Conservation (phyloP, 2,797 vertebrate genomes). For the Rhodeus uyekii region DNA sequence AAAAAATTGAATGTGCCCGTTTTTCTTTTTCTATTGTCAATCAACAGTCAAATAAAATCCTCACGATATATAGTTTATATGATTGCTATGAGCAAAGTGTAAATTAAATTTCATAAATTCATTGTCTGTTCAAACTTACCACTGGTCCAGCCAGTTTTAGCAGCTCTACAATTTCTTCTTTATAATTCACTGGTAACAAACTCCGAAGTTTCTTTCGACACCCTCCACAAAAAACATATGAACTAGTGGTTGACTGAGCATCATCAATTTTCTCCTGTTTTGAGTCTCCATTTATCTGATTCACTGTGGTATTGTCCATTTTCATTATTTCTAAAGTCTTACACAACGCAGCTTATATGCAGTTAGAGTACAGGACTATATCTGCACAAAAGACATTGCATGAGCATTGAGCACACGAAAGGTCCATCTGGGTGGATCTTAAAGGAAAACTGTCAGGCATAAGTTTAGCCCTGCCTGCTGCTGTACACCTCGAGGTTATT, state of each 20-base stretch:
- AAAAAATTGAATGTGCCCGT: background rate
- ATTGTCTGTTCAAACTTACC: constrained; percentile 59
- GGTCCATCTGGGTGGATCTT: background rate
- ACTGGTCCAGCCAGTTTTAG: constrained; percentile 71
- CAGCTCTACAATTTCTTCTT: constrained; percentile 65
- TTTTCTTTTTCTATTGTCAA: background rate
- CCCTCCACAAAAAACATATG: constrained; percentile 52
- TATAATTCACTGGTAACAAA: constrained; percentile 63
- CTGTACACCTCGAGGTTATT: constrained; percentile 17
- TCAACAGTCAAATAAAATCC: background rate
- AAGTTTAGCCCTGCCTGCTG: background rate
- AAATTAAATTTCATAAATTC: background rate
- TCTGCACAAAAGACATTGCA: background rate
- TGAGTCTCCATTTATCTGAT: constrained; percentile 37
- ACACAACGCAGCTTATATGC: background rate
- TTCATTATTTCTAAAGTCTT: background rate
- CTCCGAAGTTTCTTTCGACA: constrained; percentile 58
- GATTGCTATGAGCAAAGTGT: background rate
- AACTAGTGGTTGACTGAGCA: constrained; percentile 17
- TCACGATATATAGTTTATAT: background rate
- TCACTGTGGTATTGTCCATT: constrained; percentile 38
- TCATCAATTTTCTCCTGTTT: constrained; percentile 16
- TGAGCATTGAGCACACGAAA: no score
- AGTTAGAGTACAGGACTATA: background rate
- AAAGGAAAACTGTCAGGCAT: background rate